Evolutionary conservation across 2,888 invertebrate species (phyloP).

Genomic region (Phasia obesa): DNA sequence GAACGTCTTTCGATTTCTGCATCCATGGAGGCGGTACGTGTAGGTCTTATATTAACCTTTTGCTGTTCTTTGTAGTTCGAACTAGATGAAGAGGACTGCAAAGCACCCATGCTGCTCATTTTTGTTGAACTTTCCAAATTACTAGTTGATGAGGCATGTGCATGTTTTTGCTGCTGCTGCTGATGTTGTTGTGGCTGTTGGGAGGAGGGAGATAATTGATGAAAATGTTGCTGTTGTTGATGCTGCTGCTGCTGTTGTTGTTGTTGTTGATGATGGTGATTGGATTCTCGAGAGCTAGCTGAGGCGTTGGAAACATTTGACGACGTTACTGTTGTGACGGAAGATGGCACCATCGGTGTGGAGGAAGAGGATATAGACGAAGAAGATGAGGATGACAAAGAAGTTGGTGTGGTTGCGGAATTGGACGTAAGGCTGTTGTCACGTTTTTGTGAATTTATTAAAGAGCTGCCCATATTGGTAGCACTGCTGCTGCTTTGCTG

Average conservation of each 20-base stretch:
- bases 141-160: constrained; percentile 54
- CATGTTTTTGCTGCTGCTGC: constrained; percentile 58
- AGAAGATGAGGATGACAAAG: constrained; percentile 64
- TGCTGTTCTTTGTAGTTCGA: constrained; percentile 73
- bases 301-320: constrained; percentile 62
- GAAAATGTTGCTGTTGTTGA: constrained; percentile 76
- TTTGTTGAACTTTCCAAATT: constrained; percentile 69
- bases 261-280: constrained; percentile 85
- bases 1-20: constrained; percentile 77
- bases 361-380: constrained; percentile 66
- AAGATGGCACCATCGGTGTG: constrained; percentile 65
- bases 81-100: constrained; percentile 63
- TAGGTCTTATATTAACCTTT: constrained; percentile 75
- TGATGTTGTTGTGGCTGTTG: constrained; percentile 31
- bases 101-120: constrained; percentile 69
- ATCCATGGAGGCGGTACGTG: constrained; percentile 76
- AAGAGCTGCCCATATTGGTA: constrained; percentile 47
- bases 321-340: constrained; percentile 63
- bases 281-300: constrained; percentile 84
- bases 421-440: constrained; percentile 64
- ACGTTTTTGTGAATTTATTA: constrained; percentile 63
- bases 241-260: constrained; percentile 63
- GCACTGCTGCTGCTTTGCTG: constrained; percentile 51
- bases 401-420: constrained; percentile 58
- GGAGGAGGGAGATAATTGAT: constrained; percentile 56